Evolutionary conservation across 2,888 invertebrate species (phyloP).

Genomic region (Watsonalla binaria): DNA sequence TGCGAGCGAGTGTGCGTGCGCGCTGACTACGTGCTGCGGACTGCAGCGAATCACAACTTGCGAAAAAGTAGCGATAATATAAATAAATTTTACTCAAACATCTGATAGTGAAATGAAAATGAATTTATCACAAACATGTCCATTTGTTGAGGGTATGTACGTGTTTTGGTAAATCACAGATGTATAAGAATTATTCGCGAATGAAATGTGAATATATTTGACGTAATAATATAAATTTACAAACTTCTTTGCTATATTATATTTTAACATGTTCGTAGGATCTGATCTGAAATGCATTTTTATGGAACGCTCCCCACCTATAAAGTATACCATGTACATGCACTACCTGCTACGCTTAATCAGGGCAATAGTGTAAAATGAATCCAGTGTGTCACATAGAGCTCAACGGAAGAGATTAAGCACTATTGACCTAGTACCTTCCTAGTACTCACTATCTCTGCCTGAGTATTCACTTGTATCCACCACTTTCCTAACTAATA

Average conservation of each 20-base stretch:
- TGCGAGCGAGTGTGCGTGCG: conserved; percentile 47
- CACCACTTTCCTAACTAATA: conserved; percentile 12
- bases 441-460: conserved; percentile 11
- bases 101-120: conserved; percentile 47
- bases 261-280: too few relatives aligned
- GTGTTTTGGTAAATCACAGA: too few relatives aligned
- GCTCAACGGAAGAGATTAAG: conserved; percentile 61
- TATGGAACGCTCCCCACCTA: too few relatives aligned
- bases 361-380: conserved; percentile 33
- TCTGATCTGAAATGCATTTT: too few relatives aligned
- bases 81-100: conserved; percentile 39
- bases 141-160: not conserved
- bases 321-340: not conserved
- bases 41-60: conserved; percentile 20
- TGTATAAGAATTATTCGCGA: too few relatives aligned
- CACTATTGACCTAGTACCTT: conserved; percentile 24
- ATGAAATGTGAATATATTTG: too few relatives aligned
- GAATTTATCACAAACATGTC: conserved; percentile 27
- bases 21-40: conserved; percentile 16
- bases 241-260: too few relatives aligned
- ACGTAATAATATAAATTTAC: too few relatives aligned
- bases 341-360: not conserved
- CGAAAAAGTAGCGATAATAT: conserved; percentile 45
- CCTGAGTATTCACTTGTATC: conserved; percentile 37
- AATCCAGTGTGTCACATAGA: conserved; percentile 33